A percentile compares a stretch with the other conserved stretches of the same genome.
phyloP scores from a whole-genome alignment of 1,140 invertebrate genomes.

The Eupeodes corollae region DNA sequence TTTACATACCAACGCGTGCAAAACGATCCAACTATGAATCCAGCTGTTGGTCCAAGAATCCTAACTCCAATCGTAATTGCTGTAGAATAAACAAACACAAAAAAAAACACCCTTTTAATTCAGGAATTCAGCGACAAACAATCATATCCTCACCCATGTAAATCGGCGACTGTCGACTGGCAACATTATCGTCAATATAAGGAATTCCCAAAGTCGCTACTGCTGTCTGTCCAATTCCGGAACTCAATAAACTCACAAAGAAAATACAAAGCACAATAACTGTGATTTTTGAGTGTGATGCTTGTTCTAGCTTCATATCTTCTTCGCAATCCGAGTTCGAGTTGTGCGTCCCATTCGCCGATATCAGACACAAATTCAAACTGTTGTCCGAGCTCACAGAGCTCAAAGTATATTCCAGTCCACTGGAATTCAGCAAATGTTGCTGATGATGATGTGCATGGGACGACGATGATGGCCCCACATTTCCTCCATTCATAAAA shows the following conservation, averaged over 20 bases:
- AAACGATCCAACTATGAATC: constrained; percentile 81
- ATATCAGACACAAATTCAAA: too few relatives aligned
- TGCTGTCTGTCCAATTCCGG: constrained; percentile 86
- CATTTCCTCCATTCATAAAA: constrained; percentile 10
- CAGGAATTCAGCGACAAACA: not conserved
- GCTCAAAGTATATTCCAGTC: constrained; percentile 18
- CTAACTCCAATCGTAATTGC: constrained; percentile 85
- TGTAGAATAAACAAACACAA: constrained; percentile 34
- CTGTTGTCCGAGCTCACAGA: constrained; percentile 15
- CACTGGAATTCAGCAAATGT: not conserved
- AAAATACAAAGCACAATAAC: constrained; percentile 73
- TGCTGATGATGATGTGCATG: not conserved
- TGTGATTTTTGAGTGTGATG: constrained; percentile 61
- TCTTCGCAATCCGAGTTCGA: constrained; percentile 40
- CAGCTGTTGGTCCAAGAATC: constrained; percentile 79
- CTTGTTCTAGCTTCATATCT: constrained; percentile 46
- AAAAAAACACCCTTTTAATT: not conserved
- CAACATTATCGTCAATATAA: constrained; percentile 89
- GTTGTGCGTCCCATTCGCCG: too few relatives aligned
- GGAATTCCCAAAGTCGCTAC: constrained; percentile 89
- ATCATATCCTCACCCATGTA: constrained; percentile 64
- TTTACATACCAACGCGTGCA: constrained; percentile 82
- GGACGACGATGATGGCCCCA: not conserved
- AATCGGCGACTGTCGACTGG: constrained; percentile 80
- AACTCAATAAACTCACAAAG: constrained; percentile 73